Evolutionary conservation across 2,888 invertebrate genomes (phyloP).

Genomic region (Mesorhabditis belari): DNA sequence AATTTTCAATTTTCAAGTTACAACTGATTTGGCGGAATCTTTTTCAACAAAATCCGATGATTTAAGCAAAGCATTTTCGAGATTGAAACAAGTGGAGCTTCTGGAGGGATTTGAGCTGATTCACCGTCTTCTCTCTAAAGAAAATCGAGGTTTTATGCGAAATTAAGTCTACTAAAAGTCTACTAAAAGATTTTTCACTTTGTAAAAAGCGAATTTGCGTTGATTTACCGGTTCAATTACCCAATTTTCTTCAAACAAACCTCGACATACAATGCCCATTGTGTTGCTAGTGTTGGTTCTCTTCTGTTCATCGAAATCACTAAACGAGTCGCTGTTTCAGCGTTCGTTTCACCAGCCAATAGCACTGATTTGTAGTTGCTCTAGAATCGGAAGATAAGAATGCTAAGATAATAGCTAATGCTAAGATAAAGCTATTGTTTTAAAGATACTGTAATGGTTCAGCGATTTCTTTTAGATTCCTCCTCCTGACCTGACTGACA

Average conservation of each 20-base stretch:
- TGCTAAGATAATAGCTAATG: no score
- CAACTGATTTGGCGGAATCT: no score
- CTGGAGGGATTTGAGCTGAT: background rate
- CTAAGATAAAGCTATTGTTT: no score
- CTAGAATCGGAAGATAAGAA: no score
- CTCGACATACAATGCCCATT: background rate
- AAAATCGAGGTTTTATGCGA: background rate
- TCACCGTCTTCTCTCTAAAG: background rate
- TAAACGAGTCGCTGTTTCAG: conserved; percentile 28
- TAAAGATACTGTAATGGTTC: background rate
- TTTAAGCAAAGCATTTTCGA: background rate
- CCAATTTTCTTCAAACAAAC: no score
- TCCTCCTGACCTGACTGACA: background rate
- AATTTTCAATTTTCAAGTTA: background rate
- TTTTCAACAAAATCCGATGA: background rate
- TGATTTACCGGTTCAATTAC: no score
- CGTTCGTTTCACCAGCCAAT: conserved; percentile 33
- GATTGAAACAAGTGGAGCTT: background rate
- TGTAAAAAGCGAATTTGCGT: no score
- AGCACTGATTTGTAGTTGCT: conserved; percentile 48
- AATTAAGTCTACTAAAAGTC: no score
- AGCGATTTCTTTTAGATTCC: background rate
- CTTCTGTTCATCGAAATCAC: conserved; percentile 33
- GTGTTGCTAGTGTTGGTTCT: background rate
- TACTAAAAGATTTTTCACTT: no score